These are phyloP conservation scores for Ephestia elutella DNA, from an alignment of 1,140 invertebrate species.

Conservation along the genomic window DNA sequence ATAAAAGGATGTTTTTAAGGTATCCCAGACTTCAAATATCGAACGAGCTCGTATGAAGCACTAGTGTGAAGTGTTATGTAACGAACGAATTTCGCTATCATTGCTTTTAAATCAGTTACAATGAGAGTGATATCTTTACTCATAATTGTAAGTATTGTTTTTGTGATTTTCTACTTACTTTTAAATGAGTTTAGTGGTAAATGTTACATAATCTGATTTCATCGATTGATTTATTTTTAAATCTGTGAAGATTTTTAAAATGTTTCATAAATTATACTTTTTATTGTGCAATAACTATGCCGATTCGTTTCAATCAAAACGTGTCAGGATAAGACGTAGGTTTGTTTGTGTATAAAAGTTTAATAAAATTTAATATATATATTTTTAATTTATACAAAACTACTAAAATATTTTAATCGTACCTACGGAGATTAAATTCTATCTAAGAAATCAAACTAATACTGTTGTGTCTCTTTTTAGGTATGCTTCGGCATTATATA, in stretches of 20 bases:
- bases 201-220: neutral
- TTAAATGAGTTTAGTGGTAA: neutral
- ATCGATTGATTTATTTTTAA: too few species aligned
- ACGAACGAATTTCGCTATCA: conserved; percentile 58
- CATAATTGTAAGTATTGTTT: conserved; percentile 50
- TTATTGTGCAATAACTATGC: too few species aligned
- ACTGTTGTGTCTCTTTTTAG: conserved; percentile 32
- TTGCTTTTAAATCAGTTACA: conserved; percentile 32
- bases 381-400: too few species aligned
- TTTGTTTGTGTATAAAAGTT: too few species aligned
- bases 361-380: too few species aligned
- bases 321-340: too few species aligned
- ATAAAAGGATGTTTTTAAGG: conserved; percentile 48
- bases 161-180: neutral
- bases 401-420: too few species aligned
- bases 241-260: too few species aligned
- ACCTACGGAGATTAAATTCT: too few species aligned
- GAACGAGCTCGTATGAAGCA: conserved; percentile 60
- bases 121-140: conserved; percentile 57
- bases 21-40: conserved; percentile 41
- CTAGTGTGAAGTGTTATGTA: conserved; percentile 36
- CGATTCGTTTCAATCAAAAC: too few species aligned
- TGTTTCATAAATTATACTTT: too few species aligned
- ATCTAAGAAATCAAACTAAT: too few species aligned
- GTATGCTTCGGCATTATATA: conserved; percentile 45